phyloP scores from a whole-genome alignment of 2,888 invertebrate species.

The Latrodectus elegans region DNA sequence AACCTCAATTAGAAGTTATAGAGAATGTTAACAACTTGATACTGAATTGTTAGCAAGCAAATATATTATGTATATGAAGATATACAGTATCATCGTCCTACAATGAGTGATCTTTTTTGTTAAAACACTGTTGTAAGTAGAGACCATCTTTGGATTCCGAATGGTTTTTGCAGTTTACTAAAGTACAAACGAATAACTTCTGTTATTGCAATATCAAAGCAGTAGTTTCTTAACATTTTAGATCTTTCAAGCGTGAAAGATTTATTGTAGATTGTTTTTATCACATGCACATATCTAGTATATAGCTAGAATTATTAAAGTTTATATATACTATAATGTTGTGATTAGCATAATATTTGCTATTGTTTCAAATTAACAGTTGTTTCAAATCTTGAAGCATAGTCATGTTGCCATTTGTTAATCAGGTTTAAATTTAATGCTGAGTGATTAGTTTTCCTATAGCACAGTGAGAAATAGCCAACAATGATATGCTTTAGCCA shows the following conservation, averaged over 20 bases:
- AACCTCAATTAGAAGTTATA: constrained; percentile 66
- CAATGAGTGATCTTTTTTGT: constrained; percentile 67
- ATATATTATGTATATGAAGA: constrained; percentile 64
- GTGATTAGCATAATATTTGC: constrained; percentile 65
- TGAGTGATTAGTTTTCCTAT: constrained; percentile 58
- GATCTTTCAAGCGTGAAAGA: constrained; percentile 59
- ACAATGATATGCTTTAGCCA: constrained; percentile 30
- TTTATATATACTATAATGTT: constrained; percentile 67
- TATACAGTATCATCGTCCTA: constrained; percentile 69
- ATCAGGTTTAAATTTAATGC: constrained; percentile 57
- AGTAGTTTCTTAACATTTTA: constrained; percentile 69
- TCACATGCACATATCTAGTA: constrained; percentile 70
- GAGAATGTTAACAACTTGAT: constrained; percentile 67
- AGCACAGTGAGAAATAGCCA: constrained; percentile 40
- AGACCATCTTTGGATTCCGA: constrained; percentile 56
- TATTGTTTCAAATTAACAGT: constrained; percentile 59
- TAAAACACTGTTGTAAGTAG: constrained; percentile 64
- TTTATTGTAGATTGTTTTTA: constrained; percentile 68
- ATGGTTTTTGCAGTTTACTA: constrained; percentile 67
- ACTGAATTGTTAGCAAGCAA: constrained; percentile 66
- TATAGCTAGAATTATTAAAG: constrained; percentile 67
- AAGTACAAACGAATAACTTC: constrained; percentile 69
- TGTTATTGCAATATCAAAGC: constrained; percentile 70
- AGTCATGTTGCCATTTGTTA: constrained; percentile 68
- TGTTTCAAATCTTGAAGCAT: constrained; percentile 62